Conservation (phyloP, 2,888 invertebrate species). For the Leptothorax acervorum region DNA sequence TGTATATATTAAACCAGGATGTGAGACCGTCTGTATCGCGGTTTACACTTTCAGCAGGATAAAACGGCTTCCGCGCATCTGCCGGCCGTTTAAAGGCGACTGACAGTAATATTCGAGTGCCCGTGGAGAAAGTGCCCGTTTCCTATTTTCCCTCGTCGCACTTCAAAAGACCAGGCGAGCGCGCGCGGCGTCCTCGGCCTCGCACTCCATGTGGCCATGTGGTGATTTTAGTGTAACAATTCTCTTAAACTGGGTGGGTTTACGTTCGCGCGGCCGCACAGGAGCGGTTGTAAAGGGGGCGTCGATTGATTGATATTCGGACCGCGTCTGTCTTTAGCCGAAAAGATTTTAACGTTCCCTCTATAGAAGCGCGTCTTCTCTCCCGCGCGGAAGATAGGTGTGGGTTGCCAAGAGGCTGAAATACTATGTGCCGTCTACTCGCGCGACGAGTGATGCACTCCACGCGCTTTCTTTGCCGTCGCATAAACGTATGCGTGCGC, state of each 20-base stretch:
- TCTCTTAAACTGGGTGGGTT: conserved; percentile 76
- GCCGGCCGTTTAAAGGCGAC: conserved; percentile 50
- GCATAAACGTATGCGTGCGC: conserved; percentile 27
- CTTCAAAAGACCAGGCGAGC: conserved; percentile 71
- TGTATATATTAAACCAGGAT: conserved; percentile 34
- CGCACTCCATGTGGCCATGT: conserved; percentile 75
- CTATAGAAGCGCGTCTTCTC: conserved; percentile 20
- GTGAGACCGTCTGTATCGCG: conserved; percentile 1
- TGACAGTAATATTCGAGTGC: conserved; percentile 70
- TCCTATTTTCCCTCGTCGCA: conserved; percentile 70
- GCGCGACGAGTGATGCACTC: conserved; percentile 76
- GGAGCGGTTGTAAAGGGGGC: conserved; percentile 78
- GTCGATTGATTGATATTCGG: conserved; percentile 83
- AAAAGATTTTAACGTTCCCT: conserved; percentile 61
- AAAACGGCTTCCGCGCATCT: conserved; percentile 57
- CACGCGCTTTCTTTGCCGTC: conserved; percentile 65
- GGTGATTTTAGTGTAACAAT: conserved; percentile 82
- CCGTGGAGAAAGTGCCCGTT: conserved; percentile 65
- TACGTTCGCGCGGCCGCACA: conserved; percentile 66
- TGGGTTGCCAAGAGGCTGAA: conserved; percentile 40
- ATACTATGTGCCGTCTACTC: conserved; percentile 57
- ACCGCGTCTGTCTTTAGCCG: conserved; percentile 70
- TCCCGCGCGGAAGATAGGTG: background rate
- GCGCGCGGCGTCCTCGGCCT: conserved; percentile 55
- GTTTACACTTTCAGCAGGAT: conserved; percentile 51